Evolutionary conservation across 2,888 invertebrate genomes (phyloP), one percentile per base, ranked within the genome.

Genomic region (Idaea straminata): DNA sequence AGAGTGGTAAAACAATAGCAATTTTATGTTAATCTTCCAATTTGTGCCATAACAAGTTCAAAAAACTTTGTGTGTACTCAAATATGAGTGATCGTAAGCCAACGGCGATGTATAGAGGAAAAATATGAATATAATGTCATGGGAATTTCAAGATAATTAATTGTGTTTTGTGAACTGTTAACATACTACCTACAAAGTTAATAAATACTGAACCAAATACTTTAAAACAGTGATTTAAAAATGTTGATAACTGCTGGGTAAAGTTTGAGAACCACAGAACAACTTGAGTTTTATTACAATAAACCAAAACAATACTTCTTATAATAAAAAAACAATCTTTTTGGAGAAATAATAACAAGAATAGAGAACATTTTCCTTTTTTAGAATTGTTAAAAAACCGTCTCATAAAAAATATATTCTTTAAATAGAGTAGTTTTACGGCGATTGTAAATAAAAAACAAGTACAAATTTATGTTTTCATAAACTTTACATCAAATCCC

Each of bases 41-140:
- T 47, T 47, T 7, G 47, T 47, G 47, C 47, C 10, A 13, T 47
- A 47, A 47, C 7, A 47, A 47, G 47, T 47, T 47, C 47, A 66
- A 67, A 70, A 34, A 65, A 57, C 69, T 68, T 69, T 68, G 16
- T 70, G 69, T 25, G 59, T 5, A 47, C 47, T 47, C 5, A 47
- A 47, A 47, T 36, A 36, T 36, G 36, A 36, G 36, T 4, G 47
- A 47, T 47, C 47, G 13, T 13, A 13, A 4, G 47, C 7, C 47
- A 10, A 6, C 47, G 47, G 10, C 47, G 5, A 64, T 66, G 72
- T 71, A 61, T 60, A 64, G 61, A 67, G 71, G 69, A 66, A 69
- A 72, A 73, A 71, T 59, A 15, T 59, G 16, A 68, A 68, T 64
- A 57, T 59, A 57, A 63, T 63, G 57, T 62, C 35, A 62, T 38